phyloP scores from a whole-genome alignment of 2,113 vertebrate genomes.

The Percina caprodes region DNA sequence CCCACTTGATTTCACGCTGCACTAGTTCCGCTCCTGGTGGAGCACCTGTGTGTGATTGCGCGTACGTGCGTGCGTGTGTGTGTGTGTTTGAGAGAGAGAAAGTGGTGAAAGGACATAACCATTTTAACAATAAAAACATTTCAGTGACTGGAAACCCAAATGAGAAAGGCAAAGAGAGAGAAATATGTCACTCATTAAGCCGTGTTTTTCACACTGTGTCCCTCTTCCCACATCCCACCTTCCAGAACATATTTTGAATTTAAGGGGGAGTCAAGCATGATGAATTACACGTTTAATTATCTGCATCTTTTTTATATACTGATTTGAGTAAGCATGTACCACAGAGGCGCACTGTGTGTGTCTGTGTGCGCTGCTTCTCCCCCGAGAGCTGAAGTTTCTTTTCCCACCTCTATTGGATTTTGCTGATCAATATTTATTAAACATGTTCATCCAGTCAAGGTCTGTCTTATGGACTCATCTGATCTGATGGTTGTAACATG shows the following conservation, averaged over 20 bases:
- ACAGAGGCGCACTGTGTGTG: background rate
- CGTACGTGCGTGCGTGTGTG: constrained; percentile 16
- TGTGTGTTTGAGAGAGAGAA: background rate
- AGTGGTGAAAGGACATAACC: background rate
- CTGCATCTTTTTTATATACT: constrained; percentile 68
- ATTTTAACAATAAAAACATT: constrained; percentile 4
- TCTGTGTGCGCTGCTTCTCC: constrained; percentile 23
- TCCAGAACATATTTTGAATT: constrained; percentile 25
- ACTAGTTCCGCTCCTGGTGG: constrained; percentile 57
- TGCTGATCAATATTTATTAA: constrained; percentile 72
- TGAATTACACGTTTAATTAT: constrained; percentile 65
- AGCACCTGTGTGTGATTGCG: constrained; percentile 45
- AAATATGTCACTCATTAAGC: constrained; percentile 30
- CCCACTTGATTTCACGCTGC: constrained; percentile 77
- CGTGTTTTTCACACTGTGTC: constrained; percentile 4
- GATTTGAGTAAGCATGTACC: constrained; percentile 54
- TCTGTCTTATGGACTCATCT: constrained; percentile 49
- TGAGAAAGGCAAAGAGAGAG: constrained; percentile 14
- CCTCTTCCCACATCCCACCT: background rate
- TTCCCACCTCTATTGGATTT: constrained; percentile 61
- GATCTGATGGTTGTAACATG: constrained; percentile 39
- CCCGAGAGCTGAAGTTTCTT: constrained; percentile 37
- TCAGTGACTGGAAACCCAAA: constrained; percentile 10
- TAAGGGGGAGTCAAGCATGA: constrained; percentile 36
- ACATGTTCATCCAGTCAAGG: constrained; percentile 33